Evolutionary conservation across 2,888 invertebrate genomes (phyloP).

Genomic region (Hirudinaria manillensis): DNA sequence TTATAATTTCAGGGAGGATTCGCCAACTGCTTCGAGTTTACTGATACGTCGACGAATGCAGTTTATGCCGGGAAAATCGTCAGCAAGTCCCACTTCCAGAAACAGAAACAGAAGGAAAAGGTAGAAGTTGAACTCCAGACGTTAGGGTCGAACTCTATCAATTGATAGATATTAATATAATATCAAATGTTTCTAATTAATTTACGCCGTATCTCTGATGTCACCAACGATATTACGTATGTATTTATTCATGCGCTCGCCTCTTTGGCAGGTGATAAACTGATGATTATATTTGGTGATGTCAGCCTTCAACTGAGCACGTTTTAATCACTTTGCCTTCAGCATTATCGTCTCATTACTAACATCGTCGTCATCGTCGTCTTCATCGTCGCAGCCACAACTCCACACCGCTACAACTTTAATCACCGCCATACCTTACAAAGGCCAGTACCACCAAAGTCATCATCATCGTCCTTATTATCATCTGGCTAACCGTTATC

Average conservation of each 20-base stretch:
- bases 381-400: no score
- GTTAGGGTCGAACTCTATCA: not conserved
- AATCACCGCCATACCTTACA: not conserved
- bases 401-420: no score
- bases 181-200: no score
- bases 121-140: slow-evolving; percentile 45
- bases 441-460: not conserved
- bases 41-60: slow-evolving; percentile 58
- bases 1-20: slow-evolving; percentile 60
- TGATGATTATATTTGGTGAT: no score
- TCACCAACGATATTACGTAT: no score
- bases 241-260: no score
- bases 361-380: no score
- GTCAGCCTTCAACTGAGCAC: no score
- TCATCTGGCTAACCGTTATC: not conserved
- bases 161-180: not conserved
- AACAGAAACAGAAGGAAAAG: slow-evolving; percentile 61
- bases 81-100: slow-evolving; percentile 59
- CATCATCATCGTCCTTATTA: not conserved
- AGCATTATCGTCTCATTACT: no score
- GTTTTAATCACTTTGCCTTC: no score
- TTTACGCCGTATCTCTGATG: no score
- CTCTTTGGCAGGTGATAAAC: no score
- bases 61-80: slow-evolving; percentile 62
- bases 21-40: slow-evolving; percentile 61